Base-by-base conservation (phyloP, 2,113 vertebrate species). In the Gadus macrocephalus region DNA sequence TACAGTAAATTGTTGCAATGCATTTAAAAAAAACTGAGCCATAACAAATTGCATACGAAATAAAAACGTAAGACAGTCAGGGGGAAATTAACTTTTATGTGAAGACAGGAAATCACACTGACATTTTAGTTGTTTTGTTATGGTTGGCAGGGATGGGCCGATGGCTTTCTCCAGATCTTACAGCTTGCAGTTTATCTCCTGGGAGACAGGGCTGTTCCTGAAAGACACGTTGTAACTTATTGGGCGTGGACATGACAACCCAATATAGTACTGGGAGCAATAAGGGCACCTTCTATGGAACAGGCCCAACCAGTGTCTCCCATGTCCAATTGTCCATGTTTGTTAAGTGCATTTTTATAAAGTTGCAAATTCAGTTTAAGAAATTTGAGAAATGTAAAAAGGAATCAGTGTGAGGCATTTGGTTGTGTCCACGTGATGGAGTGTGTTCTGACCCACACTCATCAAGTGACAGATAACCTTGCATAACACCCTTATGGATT, bases 91-190 rank as follows among this genome's bases (percentile, higher is more conserved):
- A 73, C 64, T 66, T 66, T 68, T 66, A 74, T 25, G 35, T 49
- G 12, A 38, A 17, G 59, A 62, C 55, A 63, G 70, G 62, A 80
- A 81, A 75, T 71, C 20, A 28, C 58, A 49, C 55, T 72, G 71
- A 74, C 68, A 68, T 67, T 69, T 81, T 60, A 70, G 73, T 58
- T 72, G 59, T 73, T 65, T 62, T 60, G 56, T 56, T 63, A 63
- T 67, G 42, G 25, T 25, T 25, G 25, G 25, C 25, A 25, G 25
- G 25, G 63, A 55, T 9, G 67, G 35, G 63, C 1, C 15, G 5
- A 4, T 11, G 64, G 16, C 2, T 61, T 25, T 61, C 60, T 17
- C 12, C 20, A 25, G 60, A 61, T 20, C n/a, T 61, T 61, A 5
- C 60, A 61, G 60, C 60, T 11, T 19, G 14, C 15, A 17, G 9